These are phyloP conservation scores for Drosophila sturtevanti DNA, from an alignment of 1,140 invertebrate species.

Conservation along the genomic window DNA sequence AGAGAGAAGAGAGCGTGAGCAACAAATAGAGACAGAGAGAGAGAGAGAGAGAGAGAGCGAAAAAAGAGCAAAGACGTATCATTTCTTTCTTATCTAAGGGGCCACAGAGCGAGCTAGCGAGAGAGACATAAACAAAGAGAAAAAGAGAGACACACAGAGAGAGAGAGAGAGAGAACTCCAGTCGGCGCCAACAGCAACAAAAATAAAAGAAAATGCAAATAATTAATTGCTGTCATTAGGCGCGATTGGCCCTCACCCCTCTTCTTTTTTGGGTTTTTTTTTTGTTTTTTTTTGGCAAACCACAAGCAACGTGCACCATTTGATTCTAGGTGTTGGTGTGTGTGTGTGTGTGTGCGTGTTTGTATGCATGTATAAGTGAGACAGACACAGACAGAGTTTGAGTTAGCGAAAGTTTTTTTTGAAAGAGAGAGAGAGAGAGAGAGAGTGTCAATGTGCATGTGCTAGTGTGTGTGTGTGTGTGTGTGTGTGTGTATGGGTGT, in stretches of 20 bases:
- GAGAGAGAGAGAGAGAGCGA: not conserved
- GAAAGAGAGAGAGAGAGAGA: conserved; percentile 15
- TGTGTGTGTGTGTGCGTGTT: conserved; percentile 28
- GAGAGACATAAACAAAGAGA: conserved; percentile 10
- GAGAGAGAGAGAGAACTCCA: conserved; percentile 6
- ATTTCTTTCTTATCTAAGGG: not conserved
- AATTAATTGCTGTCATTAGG: conserved; percentile 40
- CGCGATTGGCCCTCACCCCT: conserved; percentile 30
- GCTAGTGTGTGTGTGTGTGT: conserved; percentile 19
- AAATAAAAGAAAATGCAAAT: conserved; percentile 9
- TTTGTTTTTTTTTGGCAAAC: conserved; percentile 2
- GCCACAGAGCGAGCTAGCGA: conserved; percentile 3
- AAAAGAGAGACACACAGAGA: conserved; percentile 32
- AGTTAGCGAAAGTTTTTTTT: conserved; percentile 4
- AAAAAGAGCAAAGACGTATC: not conserved
- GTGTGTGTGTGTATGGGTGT: conserved; percentile 16
- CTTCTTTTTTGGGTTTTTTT: not conserved
- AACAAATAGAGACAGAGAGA: conserved; percentile 2
- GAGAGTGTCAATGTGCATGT: conserved; percentile 26
- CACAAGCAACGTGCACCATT: conserved; percentile 64
- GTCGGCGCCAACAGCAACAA: not conserved
- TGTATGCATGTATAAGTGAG: conserved; percentile 9
- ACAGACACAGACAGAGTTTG: conserved; percentile 15
- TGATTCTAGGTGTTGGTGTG: conserved; percentile 27
- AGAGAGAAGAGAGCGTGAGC: not conserved